Evolutionary conservation across 2,113 vertebrate species (phyloP).

Genomic region (Oreochromis aureus): DNA sequence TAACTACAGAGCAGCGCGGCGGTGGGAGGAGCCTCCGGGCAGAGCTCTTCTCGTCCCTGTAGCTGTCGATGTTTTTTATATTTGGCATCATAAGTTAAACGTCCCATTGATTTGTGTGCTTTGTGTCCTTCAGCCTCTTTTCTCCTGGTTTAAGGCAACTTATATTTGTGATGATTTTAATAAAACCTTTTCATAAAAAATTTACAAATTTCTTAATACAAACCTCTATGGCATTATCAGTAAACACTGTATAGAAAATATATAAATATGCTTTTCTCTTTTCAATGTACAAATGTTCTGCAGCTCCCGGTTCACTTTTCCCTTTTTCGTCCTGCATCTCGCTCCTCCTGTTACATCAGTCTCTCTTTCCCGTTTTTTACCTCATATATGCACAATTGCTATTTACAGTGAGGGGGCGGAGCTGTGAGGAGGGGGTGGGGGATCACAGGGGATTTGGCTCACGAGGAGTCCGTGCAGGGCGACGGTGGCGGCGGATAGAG

Average conservation of each 20-base stretch:
- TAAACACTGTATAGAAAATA: constrained; percentile 98
- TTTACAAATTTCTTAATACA: constrained; percentile 91
- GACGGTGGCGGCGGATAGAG: constrained; percentile 93
- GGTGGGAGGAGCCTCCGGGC: constrained; percentile 4
- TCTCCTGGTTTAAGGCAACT: constrained; percentile 92
- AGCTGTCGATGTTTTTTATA: constrained; percentile 29
- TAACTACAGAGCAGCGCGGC: background rate
- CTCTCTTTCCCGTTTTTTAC: constrained; percentile 71
- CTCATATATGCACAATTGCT: constrained; percentile 73
- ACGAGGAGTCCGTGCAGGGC: constrained; percentile 96
- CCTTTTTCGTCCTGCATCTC: constrained; percentile 30
- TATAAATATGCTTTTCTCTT: constrained; percentile 91
- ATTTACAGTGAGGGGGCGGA: constrained; percentile 78
- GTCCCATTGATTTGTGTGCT: constrained; percentile 47
- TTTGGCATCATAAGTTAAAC: constrained; percentile 79
- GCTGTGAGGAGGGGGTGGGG: constrained; percentile 45
- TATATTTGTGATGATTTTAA: constrained; percentile 85
- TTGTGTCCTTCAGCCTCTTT: constrained; percentile 64
- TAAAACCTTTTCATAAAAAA: constrained; percentile 80
- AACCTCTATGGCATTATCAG: constrained; percentile 92
- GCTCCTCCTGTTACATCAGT: constrained; percentile 33
- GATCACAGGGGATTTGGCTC: constrained; percentile 59
- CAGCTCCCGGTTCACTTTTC: constrained; percentile 49
- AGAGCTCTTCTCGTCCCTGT: background rate
- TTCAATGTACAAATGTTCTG: constrained; percentile 90